A percentile compares a stretch with the other conserved stretches of the same genome.
These are phyloP conservation scores for Ochropleura plecta DNA, from an alignment of 2,888 invertebrate genomes.

Conservation along the genomic window DNA sequence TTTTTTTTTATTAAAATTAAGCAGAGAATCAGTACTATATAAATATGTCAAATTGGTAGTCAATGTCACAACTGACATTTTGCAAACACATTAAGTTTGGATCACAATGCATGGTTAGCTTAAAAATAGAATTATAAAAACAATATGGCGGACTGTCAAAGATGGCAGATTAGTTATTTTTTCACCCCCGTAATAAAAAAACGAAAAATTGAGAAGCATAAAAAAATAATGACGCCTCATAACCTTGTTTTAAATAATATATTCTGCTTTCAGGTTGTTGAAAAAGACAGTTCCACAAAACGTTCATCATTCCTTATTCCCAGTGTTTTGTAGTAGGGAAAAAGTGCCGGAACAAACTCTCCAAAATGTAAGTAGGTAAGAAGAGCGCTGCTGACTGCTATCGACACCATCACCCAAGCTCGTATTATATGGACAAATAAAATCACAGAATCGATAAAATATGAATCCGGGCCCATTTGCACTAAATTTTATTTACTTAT, in stretches of 20 bases:
- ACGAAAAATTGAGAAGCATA: no score
- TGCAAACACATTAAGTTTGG: no score
- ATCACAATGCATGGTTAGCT: no score
- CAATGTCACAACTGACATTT: no score
- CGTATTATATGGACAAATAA: slow-evolving; percentile 39
- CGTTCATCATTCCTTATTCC: not conserved
- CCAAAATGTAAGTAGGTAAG: not conserved
- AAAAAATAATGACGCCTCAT: no score
- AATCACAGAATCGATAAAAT: slow-evolving; percentile 58
- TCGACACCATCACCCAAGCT: slow-evolving; percentile 15
- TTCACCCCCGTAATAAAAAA: no score
- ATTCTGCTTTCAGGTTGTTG: no score
- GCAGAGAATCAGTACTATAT: not conserved
- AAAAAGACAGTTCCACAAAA: not conserved
- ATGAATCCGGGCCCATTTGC: slow-evolving; percentile 57
- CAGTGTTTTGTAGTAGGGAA: not conserved
- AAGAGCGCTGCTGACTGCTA: not conserved
- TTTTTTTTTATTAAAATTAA: not conserved
- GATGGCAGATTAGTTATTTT: no score
- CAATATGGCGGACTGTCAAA: no score
- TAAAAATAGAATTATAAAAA: no score
- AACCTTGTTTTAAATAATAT: no score
- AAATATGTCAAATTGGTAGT: no score
- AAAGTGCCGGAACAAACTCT: not conserved
- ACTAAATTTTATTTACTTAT: slow-evolving; percentile 63